Evolutionary conservation across 2,888 invertebrate genomes (phyloP), one percentile per base, ranked within the genome.

Genomic region (Microchrysa polita): DNA sequence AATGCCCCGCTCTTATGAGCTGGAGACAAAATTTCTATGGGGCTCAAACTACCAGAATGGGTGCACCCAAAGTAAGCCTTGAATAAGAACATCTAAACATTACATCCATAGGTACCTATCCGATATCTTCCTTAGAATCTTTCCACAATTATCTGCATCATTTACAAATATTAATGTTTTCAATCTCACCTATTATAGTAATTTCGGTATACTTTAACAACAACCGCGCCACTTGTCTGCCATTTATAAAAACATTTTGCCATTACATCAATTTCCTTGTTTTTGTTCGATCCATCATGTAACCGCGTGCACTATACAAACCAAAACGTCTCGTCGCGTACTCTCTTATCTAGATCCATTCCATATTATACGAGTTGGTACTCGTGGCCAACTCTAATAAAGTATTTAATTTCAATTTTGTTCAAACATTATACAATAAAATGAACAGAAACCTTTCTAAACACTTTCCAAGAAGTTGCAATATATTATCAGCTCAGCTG

Each of bases 321-420:
- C 2, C 27, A 65, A 48, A n/a, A n/a, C n/a, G n/a, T n/a, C n/a
- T n/a, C n/a, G n/a, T n/a, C n/a, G n/a, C n/a, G n/a, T n/a, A n/a
- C n/a, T n/a, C n/a, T n/a, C 65, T 48, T 65, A 65, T 65, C 65
- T 16, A 44, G 65, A 65, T 65, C 16, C 65, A 34, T 65, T 48
- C 22, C 65, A 48, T 65, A 48, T n/a, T n/a, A n/a, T n/a, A n/a
- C 63, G n/a, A 63, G 63, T n/a, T n/a, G n/a, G n/a, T 34, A 34
- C 27, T 34, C 27, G 27, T 34, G 27, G 27, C 27, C 4, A 34
- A 34, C 27, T 34, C 65, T 65, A 65, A 65, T 65, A 44, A 65
- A 65, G 65, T 65, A 65, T 65, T 65, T 65, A 65, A 65, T 65
- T 65, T 65, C 65, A 65, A 48, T 65, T 65, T 65, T 65, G 65